These are phyloP conservation scores for Agrotis segetum DNA, from an alignment of 2,888 invertebrate species.

Conservation along the genomic window DNA sequence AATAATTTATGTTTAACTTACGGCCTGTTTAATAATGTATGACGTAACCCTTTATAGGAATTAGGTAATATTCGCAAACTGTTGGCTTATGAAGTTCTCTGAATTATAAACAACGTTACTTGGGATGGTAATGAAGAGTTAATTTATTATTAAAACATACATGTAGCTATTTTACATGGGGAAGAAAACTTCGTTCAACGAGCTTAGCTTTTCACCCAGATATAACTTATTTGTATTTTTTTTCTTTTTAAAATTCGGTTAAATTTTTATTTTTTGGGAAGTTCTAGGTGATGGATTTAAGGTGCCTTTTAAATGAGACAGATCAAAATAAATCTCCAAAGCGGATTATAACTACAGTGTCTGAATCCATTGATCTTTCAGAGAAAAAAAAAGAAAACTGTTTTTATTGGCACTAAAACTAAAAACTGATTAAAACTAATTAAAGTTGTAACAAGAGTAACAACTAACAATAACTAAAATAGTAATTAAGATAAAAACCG, in stretches of 20 bases:
- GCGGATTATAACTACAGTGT: no score
- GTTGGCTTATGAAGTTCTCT: constrained; percentile 35
- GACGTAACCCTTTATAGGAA: constrained; percentile 36
- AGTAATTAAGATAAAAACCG: no score
- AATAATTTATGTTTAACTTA: constrained; percentile 10
- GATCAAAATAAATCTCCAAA: no score
- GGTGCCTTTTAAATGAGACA: no score
- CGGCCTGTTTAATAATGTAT: constrained; percentile 44
- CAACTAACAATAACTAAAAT: no score
- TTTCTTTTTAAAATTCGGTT: neutral
- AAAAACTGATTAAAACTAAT: no score
- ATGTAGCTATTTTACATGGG: neutral
- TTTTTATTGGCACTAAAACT: no score
- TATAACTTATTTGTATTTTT: neutral
- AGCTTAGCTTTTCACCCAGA: neutral
- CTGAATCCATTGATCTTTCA: no score
- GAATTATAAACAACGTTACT: constrained; percentile 20
- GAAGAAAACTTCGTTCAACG: neutral
- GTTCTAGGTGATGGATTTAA: neutral
- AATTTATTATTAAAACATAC: neutral
- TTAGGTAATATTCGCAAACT: constrained; percentile 34
- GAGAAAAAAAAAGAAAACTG: no score
- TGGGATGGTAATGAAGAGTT: constrained; percentile 5
- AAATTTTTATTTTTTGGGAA: neutral
- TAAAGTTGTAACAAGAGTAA: no score